A percentile compares a stretch with the other conserved stretches of the same genome.
Evolutionary conservation across 92 coral and sea anemone species (phyloP).

Genomic region (Virgularia gustaviana): DNA sequence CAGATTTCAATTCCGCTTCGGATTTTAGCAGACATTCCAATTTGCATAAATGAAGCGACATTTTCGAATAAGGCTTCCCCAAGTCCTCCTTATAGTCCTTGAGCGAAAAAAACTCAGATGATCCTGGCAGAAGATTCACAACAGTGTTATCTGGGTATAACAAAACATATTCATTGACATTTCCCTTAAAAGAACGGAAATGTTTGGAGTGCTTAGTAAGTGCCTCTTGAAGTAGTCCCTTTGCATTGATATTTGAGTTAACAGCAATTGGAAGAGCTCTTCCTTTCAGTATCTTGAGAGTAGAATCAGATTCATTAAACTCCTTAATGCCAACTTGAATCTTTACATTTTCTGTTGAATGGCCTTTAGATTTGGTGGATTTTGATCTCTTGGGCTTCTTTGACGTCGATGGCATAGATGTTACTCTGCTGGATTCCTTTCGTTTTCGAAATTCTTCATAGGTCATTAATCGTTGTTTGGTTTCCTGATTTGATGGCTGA

Average conservation of each 20-base stretch:
- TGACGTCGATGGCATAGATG: too few species aligned
- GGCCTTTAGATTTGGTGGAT: neutral
- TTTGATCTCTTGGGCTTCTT: neutral
- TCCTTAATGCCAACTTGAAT: slow-evolving; percentile 28
- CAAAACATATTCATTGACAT: slow-evolving; percentile 10
- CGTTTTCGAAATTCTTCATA: neutral
- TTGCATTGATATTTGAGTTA: neutral
- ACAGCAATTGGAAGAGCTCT: slow-evolving; percentile 19
- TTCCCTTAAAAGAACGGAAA: slow-evolving; percentile 17
- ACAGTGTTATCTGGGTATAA: slow-evolving; percentile 24
- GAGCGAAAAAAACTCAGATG: neutral
- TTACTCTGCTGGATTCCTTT: neutral
- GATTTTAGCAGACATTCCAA: neutral
- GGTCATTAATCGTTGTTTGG: neutral
- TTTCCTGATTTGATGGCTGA: neutral
- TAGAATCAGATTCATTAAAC: neutral
- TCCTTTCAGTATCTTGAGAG: slow-evolving; percentile 23
- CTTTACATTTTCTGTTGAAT: slow-evolving; percentile 1
- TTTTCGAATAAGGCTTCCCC: slow-evolving; percentile 6
- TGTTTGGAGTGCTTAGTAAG: slow-evolving; percentile 6
- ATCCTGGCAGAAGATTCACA: neutral
- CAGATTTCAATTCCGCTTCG: neutral
- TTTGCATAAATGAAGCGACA: neutral
- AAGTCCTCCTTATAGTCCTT: slow-evolving; percentile 12
- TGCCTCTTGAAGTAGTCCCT: slow-evolving; percentile 19